Base-by-base conservation (phyloP, 1,140 invertebrate genomes). In the Penaeus indicus region DNA sequence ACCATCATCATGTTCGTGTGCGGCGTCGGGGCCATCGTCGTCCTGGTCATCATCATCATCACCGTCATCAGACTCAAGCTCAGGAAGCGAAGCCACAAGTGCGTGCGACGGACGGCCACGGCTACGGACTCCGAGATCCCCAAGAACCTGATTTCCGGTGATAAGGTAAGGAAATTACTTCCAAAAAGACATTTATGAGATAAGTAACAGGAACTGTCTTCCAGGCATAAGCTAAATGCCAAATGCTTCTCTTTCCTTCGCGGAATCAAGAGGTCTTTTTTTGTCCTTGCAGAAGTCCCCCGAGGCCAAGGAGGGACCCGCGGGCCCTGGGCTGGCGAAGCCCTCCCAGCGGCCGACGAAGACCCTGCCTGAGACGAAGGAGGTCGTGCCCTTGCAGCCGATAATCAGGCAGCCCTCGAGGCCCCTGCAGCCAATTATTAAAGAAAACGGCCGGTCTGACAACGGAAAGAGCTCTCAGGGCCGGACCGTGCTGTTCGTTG, bases 1-100 rank as follows among this genome's bases (percentile, higher is more conserved):
- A 19, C n/a, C 79, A 18, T 61, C n/a, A 79, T 88, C 81, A 88
- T 88, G 81, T 88, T 88, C 86, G 86, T 88, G 61, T 47, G 86
- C 22, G 86, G 81, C 42, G 86, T 88, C 60, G 81, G 80, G 1
- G 86, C 69, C 80, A 88, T 88, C 67, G 82, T 88, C 60, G 54
- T 83, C 60, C 7, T 88, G 4, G 81, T 88, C 80, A 84, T 87
- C 81, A 84, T 88, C 81, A 25, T 84, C 69, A 67, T 84, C 32
- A 67, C 72, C 54, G n/a, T 84, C 25, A 25, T 84, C 64, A 78
- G 86, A 32, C 27, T 88, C 10, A 79, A 60, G 42, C 47, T 78
- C 25, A 47, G 86, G n/a, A 77, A 67, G 61, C 21, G 60, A 19
- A 79, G 69, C 22, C 81, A 88, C 81, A 88, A 88, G 69, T 88